Evolutionary conservation across 2,113 vertebrate species (phyloP).

Genomic region (Struthidea cinerea): DNA sequence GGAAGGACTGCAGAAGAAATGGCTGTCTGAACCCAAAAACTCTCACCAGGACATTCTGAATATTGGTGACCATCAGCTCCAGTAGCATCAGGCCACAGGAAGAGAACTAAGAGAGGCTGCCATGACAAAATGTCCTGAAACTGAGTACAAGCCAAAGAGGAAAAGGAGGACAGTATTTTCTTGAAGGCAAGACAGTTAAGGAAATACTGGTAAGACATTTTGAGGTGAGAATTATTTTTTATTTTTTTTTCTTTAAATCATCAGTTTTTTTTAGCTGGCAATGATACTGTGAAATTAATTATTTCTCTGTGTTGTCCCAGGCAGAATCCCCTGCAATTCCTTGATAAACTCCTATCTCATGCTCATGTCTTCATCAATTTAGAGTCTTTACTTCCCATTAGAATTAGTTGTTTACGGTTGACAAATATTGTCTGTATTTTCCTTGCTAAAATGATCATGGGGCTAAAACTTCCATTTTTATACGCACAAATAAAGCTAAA

Average conservation of each 20-base stretch:
- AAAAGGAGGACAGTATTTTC: not conserved
- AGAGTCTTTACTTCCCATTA: constrained; percentile 27
- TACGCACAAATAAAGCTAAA: constrained; percentile 38
- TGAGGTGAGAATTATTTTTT: not conserved
- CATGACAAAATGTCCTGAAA: not conserved
- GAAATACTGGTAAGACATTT: not conserved
- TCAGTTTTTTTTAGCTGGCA: not conserved
- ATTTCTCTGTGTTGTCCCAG: not conserved
- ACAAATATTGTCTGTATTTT: constrained; percentile 59
- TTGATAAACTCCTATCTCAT: constrained; percentile 49
- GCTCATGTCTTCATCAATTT: constrained; percentile 52
- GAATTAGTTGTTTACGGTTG: constrained; percentile 43
- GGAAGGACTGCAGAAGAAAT: not conserved
- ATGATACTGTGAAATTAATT: constrained; percentile 10
- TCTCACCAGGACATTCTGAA: not conserved
- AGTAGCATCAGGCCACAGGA: not conserved
- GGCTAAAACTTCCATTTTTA: constrained; percentile 25
- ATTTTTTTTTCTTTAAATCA: not conserved
- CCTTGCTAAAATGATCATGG: constrained; percentile 31
- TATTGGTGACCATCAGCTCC: not conserved
- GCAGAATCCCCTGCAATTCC: constrained; percentile 32
- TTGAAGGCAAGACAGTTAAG: not conserved
- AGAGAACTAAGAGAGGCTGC: not conserved
- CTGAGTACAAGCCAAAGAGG: not conserved
- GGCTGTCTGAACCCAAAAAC: not conserved